Conservation (phyloP, 2,113 vertebrate genomes). For the Lagenorhynchus albirostris region DNA sequence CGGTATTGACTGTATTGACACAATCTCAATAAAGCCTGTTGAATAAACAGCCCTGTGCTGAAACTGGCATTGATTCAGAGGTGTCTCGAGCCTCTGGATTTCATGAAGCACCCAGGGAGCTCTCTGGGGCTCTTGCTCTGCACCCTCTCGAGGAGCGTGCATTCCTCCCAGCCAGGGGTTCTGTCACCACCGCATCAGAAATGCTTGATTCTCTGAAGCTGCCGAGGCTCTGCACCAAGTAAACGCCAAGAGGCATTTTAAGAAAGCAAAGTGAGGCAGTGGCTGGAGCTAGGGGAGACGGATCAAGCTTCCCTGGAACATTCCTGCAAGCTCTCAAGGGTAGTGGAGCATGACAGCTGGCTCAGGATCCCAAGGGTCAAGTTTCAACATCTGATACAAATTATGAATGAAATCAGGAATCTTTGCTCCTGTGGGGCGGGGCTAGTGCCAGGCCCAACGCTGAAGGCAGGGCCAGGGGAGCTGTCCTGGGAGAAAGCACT, state of each 20-base stretch:
- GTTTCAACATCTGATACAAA: constrained; percentile 68
- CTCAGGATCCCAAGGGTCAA: background rate
- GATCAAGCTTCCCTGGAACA: constrained; percentile 24
- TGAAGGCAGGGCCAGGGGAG: background rate
- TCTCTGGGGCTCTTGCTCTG: background rate
- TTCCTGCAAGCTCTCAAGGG: constrained; percentile 50
- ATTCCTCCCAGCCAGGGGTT: background rate
- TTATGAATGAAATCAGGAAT: constrained; percentile 63
- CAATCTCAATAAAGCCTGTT: constrained; percentile 91
- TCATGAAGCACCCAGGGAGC: background rate
- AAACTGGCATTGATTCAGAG: background rate
- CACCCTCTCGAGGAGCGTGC: background rate
- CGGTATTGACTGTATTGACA: constrained; percentile 94
- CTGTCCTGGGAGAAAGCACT: background rate
- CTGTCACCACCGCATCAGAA: background rate
- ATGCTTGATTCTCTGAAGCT: background rate
- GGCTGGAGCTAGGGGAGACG: background rate
- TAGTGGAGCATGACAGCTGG: constrained; percentile 48
- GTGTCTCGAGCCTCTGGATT: background rate
- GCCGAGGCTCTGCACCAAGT: background rate
- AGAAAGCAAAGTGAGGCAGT: background rate
- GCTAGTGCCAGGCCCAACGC: background rate
- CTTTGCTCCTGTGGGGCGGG: background rate
- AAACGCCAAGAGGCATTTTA: background rate
- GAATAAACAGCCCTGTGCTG: constrained; percentile 41